Evolutionary conservation across 2,113 vertebrate genomes (phyloP), one percentile per base, ranked within the genome.

Genomic region (Mirounga angustirostris): DNA sequence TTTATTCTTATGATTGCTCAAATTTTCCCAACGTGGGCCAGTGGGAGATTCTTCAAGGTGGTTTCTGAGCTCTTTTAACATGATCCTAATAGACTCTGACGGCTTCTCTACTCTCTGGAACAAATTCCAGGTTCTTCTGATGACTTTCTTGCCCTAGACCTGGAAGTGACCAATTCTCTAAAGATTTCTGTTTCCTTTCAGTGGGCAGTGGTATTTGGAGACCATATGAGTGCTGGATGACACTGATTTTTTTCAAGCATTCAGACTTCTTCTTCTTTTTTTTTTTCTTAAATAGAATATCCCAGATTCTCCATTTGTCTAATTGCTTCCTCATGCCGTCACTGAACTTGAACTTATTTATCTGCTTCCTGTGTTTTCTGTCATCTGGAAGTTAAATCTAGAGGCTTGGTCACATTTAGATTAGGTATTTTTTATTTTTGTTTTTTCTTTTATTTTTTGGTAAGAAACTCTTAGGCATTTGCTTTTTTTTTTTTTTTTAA

Each of bases 401-500:
- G 36, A 95, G 22, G 30, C 15, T 33, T n/a, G 30, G 58, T 91
- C n/a, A 56, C 36, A 91, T 73, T 73, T 79, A 81, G 67, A 24
- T 30, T 56, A 56, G 22, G 43, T 28, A 50, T 76, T 76, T 33
- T 13, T 81, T 18, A 36, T 40, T 81, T 56, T 58, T 40, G 7
- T 14, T 24, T 40, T 81, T 13, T 46, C 21, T n/a, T 15, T 43
- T n/a, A 18, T 28, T 63, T 85, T 46, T 79, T 46, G 22, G 43
- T 18, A 94, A 84, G 18, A 91, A 28, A 65, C 7, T 81, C 67
- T 65, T 83, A 56, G 61, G 16, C 36, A 50, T 63, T 56, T 89
- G 54, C 58, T 94, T 91, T 94, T 89, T 93, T 54, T 71, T 94
- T 58, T 94, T 91, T 94, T 89, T 93, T 54, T 71, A 40, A 40